Evolutionary conservation across 2,797 vertebrate species (phyloP), one percentile per base, ranked within the genome.

Genomic region (Megalops cyprinoides): DNA sequence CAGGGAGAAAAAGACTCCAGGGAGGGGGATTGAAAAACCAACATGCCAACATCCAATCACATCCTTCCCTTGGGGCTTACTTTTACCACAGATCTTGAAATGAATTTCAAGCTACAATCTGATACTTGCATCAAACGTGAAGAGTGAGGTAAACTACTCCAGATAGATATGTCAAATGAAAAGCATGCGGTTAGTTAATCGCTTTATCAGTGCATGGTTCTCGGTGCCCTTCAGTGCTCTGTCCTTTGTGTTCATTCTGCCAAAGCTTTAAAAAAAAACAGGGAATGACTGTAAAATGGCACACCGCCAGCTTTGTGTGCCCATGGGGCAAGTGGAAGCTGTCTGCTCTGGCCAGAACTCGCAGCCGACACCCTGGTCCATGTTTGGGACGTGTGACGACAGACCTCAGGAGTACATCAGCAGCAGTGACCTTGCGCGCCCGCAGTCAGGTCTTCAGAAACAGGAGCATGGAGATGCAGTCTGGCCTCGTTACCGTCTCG

Each of bases 261-360:
- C n/a, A n/a, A n/a, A n/a, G 88, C 89, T 90, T 92, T 88, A 90
- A 90, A 90, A 87, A 79, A 92, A 84, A 80, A 80, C 74, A 88
- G 85, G 90, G 89, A 91, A 89, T 87, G 88, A 90, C 88, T 87
- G 87, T 88, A 56, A 69, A 79, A 34, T 90, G 91, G 94, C 94
- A 94, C 86, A 82, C 85, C 84, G 90, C 92, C 94, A 87, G 88
- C 82, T 87, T 84, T 90, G 89, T 15, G 14, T 18, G 39, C 20
- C 7, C n/a, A n/a, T 23, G 20, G 65, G 14, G 85, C 84, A 84
- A 90, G n/a, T n/a, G 87, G 87, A 65, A 88, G 67, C 75, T 81
- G 89, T 87, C 80, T 85, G 90, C 87, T 94, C 93, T 93, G 90
- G 92, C 87, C 84, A 83, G 84, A 90, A 89, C 44, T 14, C 6